Percentiles rank a stretch among this genome's conserved stretches.
Evolutionary conservation across 2,888 invertebrate species (phyloP).

Genomic region (Cosmia pyralina): DNA sequence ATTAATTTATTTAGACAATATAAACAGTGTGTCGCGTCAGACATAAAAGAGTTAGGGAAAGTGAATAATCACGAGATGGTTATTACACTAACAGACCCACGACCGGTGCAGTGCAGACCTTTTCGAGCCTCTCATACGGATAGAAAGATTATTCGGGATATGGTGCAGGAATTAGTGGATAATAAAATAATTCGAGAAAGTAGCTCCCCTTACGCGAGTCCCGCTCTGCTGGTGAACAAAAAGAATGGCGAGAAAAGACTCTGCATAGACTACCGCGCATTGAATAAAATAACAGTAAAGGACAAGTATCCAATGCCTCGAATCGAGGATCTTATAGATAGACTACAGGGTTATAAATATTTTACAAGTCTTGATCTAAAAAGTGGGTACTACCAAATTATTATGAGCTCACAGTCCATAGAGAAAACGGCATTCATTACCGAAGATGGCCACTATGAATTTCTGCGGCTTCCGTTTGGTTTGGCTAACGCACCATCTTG

Average conservation of each 20-base stretch:
- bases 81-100: not conserved
- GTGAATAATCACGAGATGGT: slow-evolving; percentile 16
- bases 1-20: slow-evolving; percentile 8
- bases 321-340: slow-evolving; percentile 19
- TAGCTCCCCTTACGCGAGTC: slow-evolving; percentile 7
- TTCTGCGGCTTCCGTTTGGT: slow-evolving; percentile 19
- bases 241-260: too few species aligned
- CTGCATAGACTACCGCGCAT: slow-evolving; percentile 4
- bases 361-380: slow-evolving; percentile 20
- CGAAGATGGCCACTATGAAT: slow-evolving; percentile 27
- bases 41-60: slow-evolving; percentile 21
- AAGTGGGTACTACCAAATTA: slow-evolving; percentile 27
- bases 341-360: too few species aligned
- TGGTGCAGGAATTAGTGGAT: slow-evolving; percentile 7
- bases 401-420: slow-evolving; percentile 1
- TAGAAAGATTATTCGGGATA: not conserved
- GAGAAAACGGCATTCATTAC: slow-evolving; percentile 29
- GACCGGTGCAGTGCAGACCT: slow-evolving; percentile 20
- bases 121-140: slow-evolving; percentile 3
- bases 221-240: not conserved
- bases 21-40: slow-evolving; percentile 10
- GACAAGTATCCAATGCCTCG: slow-evolving; percentile 10
- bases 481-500: slow-evolving; percentile 32
- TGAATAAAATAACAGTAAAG: slow-evolving; percentile 7
- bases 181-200: slow-evolving; percentile 2